Base-by-base conservation (phyloP, 1,140 invertebrate genomes). In the Galendromus occidentalis region DNA sequence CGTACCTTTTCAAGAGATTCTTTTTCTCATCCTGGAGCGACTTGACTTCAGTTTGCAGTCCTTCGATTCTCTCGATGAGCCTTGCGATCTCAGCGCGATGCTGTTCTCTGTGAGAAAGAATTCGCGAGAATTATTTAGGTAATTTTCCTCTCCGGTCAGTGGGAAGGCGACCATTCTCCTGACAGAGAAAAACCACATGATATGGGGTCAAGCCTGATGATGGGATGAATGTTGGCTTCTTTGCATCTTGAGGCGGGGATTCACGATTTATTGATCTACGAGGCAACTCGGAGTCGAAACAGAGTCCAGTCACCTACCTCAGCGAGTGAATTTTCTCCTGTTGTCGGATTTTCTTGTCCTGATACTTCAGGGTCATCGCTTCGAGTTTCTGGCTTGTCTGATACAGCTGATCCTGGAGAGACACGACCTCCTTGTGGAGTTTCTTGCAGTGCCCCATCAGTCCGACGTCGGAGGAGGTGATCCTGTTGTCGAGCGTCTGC, bases 361-460 rank as follows among this genome's bases (percentile, higher is more conserved):
- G 51, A 59, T 59, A 59, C 25, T 33, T 25, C 25, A 59, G 25
- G 9, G 51, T 59, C 25, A 59, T 25, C 14, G 51, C 51, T 22
- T 59, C 51, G 51, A 59, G 22, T 9, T 59, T 59, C 33, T 59
- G 51, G 20, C 51, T 59, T 5, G 51, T 59, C 9, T 59, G 51
- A 25, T 59, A 59, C 25, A 59, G 51, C 22, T 59, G 51, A 33
- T 59, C 51, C 51, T 59, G 51, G 6, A 59, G 33, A 17, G 51
- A 59, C 14, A 59, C 51, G 33, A 59, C 51, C 9, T 59, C 51
- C 51, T 59, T 59, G 51, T 59, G 51, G 25, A 59, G 51, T 22
- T 59, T 59, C 51, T 59, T 59, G 51, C 51, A 59, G 51, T 59
- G 51, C 2, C 25, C 51, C 51, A 59, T 59, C 51, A 59, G 51